A percentile compares a stretch with the other conserved stretches of the same genome.
Conservation (phyloP, 2,888 invertebrate species). For the Macrophya alboannulata region DNA sequence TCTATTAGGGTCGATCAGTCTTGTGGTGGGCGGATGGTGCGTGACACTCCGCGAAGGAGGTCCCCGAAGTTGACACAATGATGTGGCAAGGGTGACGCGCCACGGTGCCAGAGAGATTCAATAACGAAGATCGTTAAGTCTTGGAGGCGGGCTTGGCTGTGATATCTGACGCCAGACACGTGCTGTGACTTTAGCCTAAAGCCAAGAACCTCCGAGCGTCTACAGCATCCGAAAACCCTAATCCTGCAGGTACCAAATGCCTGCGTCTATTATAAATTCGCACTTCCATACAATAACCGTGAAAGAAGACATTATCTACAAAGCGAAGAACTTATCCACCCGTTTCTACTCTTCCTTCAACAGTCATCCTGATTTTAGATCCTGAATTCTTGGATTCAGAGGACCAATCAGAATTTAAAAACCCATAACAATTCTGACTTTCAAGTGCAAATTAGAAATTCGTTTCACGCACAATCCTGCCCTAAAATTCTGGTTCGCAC, state of each 20-base stretch:
- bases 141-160: slow-evolving; percentile 63
- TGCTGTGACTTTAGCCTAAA: slow-evolving; percentile 69
- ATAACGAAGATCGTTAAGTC: slow-evolving; percentile 77
- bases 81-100: slow-evolving; percentile 61
- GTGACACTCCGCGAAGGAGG: slow-evolving; percentile 67
- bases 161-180: slow-evolving; percentile 77
- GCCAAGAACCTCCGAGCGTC: slow-evolving; percentile 61
- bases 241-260: not conserved
- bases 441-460: too few relatives aligned
- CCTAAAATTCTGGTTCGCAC: too few relatives aligned
- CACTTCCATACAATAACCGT: not conserved
- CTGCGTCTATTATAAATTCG: not conserved
- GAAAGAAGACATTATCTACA: not conserved
- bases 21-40: slow-evolving; percentile 72
- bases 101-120: slow-evolving; percentile 72
- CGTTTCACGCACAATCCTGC: too few relatives aligned
- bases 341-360: too few relatives aligned
- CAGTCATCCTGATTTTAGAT: not conserved
- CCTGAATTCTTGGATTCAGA: too few relatives aligned
- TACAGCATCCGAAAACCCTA: not conserved
- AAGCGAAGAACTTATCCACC: not conserved
- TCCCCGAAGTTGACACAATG: slow-evolving; percentile 73
- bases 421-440: too few relatives aligned
- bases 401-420: too few relatives aligned
- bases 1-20: slow-evolving; percentile 76